phyloP scores from a whole-genome alignment of 2,797 vertebrate species.

The Siniperca scherzeri region DNA sequence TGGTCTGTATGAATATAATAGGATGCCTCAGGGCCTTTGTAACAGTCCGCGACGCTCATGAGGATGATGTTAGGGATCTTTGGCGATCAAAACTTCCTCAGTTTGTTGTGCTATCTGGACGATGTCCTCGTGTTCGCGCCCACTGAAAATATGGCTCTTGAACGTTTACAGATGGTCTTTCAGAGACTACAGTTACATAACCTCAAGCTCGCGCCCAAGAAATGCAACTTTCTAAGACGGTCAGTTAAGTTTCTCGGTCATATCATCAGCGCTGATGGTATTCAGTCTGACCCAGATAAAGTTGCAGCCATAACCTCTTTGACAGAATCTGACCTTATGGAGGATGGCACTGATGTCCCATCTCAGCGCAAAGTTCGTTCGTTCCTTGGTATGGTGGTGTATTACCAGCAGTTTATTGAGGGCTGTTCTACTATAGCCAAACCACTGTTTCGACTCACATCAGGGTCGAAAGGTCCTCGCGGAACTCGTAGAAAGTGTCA shows the following conservation, averaged over 20 bases:
- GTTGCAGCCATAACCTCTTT: neutral
- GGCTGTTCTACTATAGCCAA: neutral
- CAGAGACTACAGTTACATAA: neutral
- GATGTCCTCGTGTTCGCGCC: slow-evolving; percentile 34
- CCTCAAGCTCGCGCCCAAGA: slow-evolving; percentile 27
- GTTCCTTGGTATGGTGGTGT: neutral
- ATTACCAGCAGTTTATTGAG: neutral
- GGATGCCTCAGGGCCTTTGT: slow-evolving; percentile 14
- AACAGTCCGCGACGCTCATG: slow-evolving; percentile 30
- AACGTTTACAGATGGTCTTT: slow-evolving; percentile 16
- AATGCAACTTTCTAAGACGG: slow-evolving; percentile 8
- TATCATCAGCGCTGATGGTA: slow-evolving; percentile 19
- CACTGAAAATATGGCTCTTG: neutral
- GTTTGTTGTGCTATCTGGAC: slow-evolving; percentile 24
- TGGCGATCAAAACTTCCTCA: slow-evolving; percentile 25
- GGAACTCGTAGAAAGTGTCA: neutral
- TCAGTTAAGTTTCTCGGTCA: slow-evolving; percentile 29
- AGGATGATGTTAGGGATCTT: slow-evolving; percentile 35
- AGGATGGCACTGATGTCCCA: neutral
- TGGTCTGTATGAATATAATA: slow-evolving; percentile 15
- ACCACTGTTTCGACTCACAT: neutral
- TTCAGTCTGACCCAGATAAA: slow-evolving; percentile 23
- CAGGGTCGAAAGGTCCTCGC: neutral
- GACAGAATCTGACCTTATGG: neutral
- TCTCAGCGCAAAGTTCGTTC: neutral